Evolutionary conservation across 2,888 invertebrate species (phyloP).

Genomic region (Brenthis daphne): DNA sequence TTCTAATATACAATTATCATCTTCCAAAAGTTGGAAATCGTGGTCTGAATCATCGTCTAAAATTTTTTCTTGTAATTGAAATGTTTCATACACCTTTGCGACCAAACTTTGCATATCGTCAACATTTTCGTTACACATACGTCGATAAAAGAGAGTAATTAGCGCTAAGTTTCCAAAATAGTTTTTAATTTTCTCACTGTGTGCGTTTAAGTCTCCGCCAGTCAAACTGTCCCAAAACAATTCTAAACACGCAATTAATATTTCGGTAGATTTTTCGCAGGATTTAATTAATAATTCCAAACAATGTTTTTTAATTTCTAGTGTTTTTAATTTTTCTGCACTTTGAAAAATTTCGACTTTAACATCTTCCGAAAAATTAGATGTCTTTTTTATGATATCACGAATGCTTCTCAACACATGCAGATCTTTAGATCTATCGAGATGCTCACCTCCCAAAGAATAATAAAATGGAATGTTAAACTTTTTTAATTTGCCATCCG

Average conservation of each 20-base stretch:
- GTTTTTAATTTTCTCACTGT: slow-evolving; percentile 54
- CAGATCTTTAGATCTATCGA: slow-evolving; percentile 92
- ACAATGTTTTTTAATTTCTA: slow-evolving; percentile 87
- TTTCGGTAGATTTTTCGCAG: slow-evolving; percentile 84
- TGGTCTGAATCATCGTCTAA: slow-evolving; percentile 25
- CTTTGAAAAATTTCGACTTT: slow-evolving; percentile 79
- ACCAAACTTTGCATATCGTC: slow-evolving; percentile 61
- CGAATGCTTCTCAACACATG: slow-evolving; percentile 91
- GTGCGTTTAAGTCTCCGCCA: slow-evolving; percentile 46
- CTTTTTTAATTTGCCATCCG: slow-evolving; percentile 91
- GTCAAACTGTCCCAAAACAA: slow-evolving; percentile 72
- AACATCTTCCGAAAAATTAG: slow-evolving; percentile 73
- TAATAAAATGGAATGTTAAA: slow-evolving; percentile 95
- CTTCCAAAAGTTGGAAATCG: slow-evolving; percentile 71
- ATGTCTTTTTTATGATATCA: slow-evolving; percentile 83
- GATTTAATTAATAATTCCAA: slow-evolving; percentile 86
- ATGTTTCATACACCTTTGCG: slow-evolving; percentile 51
- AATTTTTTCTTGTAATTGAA: slow-evolving; percentile 46
- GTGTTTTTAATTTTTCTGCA: slow-evolving; percentile 85
- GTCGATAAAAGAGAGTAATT: slow-evolving; percentile 63
- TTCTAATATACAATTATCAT: slow-evolving; percentile 84
- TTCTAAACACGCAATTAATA: slow-evolving; percentile 77
- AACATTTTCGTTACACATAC: slow-evolving; percentile 58
- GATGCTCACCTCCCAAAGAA: slow-evolving; percentile 93
- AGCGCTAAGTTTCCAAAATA: slow-evolving; percentile 64